Percentiles rank a stretch among this genome's conserved stretches.
Evolutionary conservation across 2,797 vertebrate species (phyloP).

Genomic region (Neosalanx taihuensis): DNA sequence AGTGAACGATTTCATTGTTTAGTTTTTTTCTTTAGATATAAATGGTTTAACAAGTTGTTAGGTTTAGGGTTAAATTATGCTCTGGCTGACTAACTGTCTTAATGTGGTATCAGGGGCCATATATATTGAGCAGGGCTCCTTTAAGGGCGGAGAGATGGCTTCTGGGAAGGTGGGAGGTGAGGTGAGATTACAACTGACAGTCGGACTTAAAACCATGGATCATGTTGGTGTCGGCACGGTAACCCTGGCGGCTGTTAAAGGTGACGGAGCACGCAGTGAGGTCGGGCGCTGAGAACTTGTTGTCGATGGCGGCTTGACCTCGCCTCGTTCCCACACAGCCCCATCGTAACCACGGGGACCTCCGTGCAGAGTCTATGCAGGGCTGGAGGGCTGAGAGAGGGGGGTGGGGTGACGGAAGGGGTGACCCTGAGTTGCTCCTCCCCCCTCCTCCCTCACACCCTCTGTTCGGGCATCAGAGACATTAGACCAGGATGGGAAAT

Average conservation of each 20-base stretch:
- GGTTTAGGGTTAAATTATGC: too few species aligned
- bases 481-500: conserved; percentile 63
- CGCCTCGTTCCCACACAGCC: conserved; percentile 37
- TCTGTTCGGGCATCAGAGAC: conserved; percentile 46
- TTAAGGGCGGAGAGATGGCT: too few species aligned
- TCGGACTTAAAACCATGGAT: conserved; percentile 14
- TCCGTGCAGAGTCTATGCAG: conserved; percentile 31
- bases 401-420: too few species aligned
- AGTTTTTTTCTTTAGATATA: too few species aligned
- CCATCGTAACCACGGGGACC: conserved; percentile 38
- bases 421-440: background rate
- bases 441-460: conserved; percentile 28
- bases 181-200: too few species aligned
- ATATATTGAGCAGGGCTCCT: too few species aligned
- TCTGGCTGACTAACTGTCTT: too few species aligned
- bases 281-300: conserved; percentile 14
- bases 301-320: conserved; percentile 38
- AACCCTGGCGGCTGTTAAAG: conserved; percentile 25
- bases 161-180: too few species aligned
- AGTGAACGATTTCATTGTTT: too few species aligned
- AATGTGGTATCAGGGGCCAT: too few species aligned
- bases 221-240: conserved; percentile 24
- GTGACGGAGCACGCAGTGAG: conserved; percentile 40
- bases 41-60: too few species aligned
- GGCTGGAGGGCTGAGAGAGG: conserved; percentile 14